Base-by-base conservation (phyloP, 2,113 vertebrate species). In the Micronycteris hirsuta region DNA sequence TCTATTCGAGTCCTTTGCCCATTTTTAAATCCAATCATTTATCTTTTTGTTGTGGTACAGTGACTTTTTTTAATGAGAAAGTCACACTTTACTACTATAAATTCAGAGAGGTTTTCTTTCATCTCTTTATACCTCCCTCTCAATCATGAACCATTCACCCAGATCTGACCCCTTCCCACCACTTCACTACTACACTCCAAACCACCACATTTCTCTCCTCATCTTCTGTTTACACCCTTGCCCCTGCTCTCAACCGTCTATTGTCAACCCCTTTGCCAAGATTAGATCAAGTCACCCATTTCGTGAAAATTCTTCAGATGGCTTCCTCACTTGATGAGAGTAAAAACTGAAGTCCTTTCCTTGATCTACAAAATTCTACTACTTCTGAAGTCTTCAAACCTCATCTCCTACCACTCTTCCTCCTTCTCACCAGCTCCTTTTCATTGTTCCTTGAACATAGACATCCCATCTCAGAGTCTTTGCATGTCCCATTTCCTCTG, bases 71-170 rank as follows among this genome's bases (percentile, higher is more conserved):
- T 82, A 45, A 74, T 68, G n/a, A 93, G 49, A 45, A 85, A 85
- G 80, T 86, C 68, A 80, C 28, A 20, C 73, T 93, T 84, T 87
- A n/a, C 31, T 49, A 28, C 31, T 88, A 61, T n/a, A 93, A 82
- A 63, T 81, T 93, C 65, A 43, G 28, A 96, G 68, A 86, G 22
- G 7, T n/a, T 93, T 95, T 90, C 13, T 86, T 80, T 84, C 26
- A 73, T 70, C 41, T 84, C 17, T 68, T 89, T 84, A 67, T 76
- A 43, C 3, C 1, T 93, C 70, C 14, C 49, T 82, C 63, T 77
- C 76, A 63, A 68, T 94, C 54, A 68, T 22, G 3, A 91, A 33
- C 88, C 14, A 15, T 89, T 89, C 68, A 71, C 65, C 49, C 54
- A 80, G 70, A 49, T 84, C 70, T 84, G 70, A 89, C 43, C 17